A percentile compares a stretch with the other conserved stretches of the same genome.
These are phyloP conservation scores for Aeoliscus strigatus DNA, from an alignment of 2,797 vertebrate species.

Conservation along the genomic window DNA sequence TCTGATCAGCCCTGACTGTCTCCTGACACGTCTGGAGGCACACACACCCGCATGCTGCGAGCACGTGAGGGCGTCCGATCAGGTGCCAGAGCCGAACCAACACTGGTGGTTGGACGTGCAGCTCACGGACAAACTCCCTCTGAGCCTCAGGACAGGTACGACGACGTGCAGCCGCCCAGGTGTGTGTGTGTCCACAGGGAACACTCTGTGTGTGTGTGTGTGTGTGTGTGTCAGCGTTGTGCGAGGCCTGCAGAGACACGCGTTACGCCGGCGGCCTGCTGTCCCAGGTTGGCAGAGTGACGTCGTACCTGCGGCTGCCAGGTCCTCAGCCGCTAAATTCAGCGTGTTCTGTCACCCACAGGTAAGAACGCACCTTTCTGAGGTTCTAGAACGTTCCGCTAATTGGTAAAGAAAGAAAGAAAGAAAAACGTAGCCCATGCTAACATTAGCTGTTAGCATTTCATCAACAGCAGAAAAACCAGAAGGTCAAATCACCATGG, in stretches of 20 bases:
- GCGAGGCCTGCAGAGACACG: slow-evolving; percentile 34
- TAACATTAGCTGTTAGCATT: no score
- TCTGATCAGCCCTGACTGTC: slow-evolving; percentile 30
- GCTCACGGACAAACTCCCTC: slow-evolving; percentile 39
- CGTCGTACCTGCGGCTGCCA: slow-evolving; percentile 37
- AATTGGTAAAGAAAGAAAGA: no score
- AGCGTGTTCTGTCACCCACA: slow-evolving; percentile 36
- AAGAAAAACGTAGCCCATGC: no score
- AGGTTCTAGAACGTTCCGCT: no score
- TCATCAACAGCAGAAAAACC: no score
- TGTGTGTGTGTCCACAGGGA: slow-evolving; percentile 4
- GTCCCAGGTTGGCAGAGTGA: slow-evolving; percentile 34
- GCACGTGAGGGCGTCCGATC: no score
- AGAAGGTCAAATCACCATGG: no score
- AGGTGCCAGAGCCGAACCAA: background rate
- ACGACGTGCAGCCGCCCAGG: no score
- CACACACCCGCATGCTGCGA: slow-evolving; percentile 23
- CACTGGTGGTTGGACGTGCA: slow-evolving; percentile 43
- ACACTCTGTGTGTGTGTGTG: slow-evolving; percentile 4
- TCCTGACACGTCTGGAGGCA: background rate
- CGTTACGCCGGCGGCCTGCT: slow-evolving; percentile 27
- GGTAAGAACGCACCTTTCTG: no score
- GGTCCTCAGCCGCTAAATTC: slow-evolving; percentile 32
- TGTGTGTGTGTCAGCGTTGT: slow-evolving; percentile 44
- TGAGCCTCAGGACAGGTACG: slow-evolving; percentile 38